phyloP scores from a whole-genome alignment of 2,797 vertebrate species.

The Siniperca scherzeri region DNA sequence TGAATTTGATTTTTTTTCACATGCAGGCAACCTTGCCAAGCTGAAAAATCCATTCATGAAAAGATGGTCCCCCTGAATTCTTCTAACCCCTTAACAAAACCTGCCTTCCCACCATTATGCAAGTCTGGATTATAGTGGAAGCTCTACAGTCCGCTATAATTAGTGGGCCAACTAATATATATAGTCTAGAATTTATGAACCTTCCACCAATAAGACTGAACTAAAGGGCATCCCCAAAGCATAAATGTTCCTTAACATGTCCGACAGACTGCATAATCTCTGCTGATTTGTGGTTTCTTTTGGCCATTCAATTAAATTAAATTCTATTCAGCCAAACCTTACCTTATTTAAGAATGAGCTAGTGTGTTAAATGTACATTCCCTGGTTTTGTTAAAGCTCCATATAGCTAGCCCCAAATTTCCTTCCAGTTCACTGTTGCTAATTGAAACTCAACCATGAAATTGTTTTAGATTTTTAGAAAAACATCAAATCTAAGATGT shows the following conservation, averaged over 20 bases:
- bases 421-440: background rate
- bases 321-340: background rate
- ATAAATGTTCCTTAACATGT: too few species aligned
- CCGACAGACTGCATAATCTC: background rate
- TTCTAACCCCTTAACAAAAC: background rate
- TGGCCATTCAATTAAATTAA: background rate
- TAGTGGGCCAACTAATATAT: too few species aligned
- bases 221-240: too few species aligned
- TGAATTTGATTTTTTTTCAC: background rate
- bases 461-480: background rate
- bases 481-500: too few species aligned
- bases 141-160: background rate
- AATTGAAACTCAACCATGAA: conserved; percentile 9
- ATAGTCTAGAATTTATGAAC: too few species aligned
- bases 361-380: background rate
- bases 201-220: too few species aligned
- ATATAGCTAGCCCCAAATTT: background rate
- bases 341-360: background rate
- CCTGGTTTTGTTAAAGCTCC: conserved; percentile 17
- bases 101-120: too few species aligned
- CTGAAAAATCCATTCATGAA: background rate
- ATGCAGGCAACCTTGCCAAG: background rate
- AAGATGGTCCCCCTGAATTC: background rate
- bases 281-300: background rate
- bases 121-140: background rate